Base-by-base conservation (phyloP, 2,888 invertebrate species). In the Phortica okadai region DNA sequence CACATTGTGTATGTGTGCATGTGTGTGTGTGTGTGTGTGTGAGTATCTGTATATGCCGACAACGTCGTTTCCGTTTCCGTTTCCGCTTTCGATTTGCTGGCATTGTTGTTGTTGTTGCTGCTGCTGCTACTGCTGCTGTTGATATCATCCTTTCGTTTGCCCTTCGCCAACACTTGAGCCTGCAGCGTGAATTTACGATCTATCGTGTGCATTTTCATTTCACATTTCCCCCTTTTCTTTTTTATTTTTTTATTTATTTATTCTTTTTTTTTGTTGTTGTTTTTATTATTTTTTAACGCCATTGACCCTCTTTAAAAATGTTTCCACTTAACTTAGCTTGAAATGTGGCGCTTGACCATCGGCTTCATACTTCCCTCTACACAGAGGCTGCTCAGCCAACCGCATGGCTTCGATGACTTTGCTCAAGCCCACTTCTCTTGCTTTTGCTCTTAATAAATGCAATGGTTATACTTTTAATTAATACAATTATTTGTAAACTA, bases 401-500 rank as follows among this genome's bases (percentile, higher is more conserved):
- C 11, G 54, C 54, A 10, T 5, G 33, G 33, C 33, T 33, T 33
- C 33, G 33, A 33, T 33, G 33, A 33, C 33, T 33, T 33, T 5
- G 33, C 3, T 5, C 33, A 33, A 33, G 33, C 33, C 21, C 21
- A 33, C 33, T 33, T 33, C 33, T 2, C 33, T 33, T 33, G 33
- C 33, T 33, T 2, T 6, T 54, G 10, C 54, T 10, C 54, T 54
- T 54, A 54, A 54, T 54, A 54, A 54, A 54, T 54, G 54, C 54
- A n/a, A 54, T 54, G 54, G 54, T 3, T 33, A 54, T 54, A 54
- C 10, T 5, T 6, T 54, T 54, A 59, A 25, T 64, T 33, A 64
- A 64, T 41, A 41, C 64, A 64, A 64, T 64, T 64, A 64, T 41
- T n/a, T 33, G 14, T 64, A 25, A 25, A 41, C 64, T 64, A 33